Conservation (phyloP, 1,140 invertebrate genomes). For the Caenorhabditis elegans region WBcel235 BX284605.5:13157001-13157500, state of each 20-base stretch:
- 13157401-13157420: too few relatives aligned
- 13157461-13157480: too few relatives aligned
- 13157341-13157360: background rate
- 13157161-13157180: too few relatives aligned
- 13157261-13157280: background rate
- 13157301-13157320: background rate
- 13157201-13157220: too few relatives aligned
- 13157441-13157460: too few relatives aligned
- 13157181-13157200: too few relatives aligned
- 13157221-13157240: background rate
- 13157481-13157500: too few relatives aligned
- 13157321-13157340: background rate
- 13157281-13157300: background rate
- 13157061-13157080: background rate
- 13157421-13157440: too few relatives aligned
- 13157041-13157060: background rate
- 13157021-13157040: background rate
- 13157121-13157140: background rate
- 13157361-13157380: background rate
- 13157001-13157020: background rate
- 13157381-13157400: background rate
- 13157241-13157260: background rate
- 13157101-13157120: background rate
- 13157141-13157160: background rate
- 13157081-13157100: background rate